Percentiles rank a stretch among this genome's conserved stretches.
These are phyloP conservation scores for Frieseomelitta varia DNA, from an alignment of 1,140 invertebrate genomes.

Conservation along the genomic window DNA sequence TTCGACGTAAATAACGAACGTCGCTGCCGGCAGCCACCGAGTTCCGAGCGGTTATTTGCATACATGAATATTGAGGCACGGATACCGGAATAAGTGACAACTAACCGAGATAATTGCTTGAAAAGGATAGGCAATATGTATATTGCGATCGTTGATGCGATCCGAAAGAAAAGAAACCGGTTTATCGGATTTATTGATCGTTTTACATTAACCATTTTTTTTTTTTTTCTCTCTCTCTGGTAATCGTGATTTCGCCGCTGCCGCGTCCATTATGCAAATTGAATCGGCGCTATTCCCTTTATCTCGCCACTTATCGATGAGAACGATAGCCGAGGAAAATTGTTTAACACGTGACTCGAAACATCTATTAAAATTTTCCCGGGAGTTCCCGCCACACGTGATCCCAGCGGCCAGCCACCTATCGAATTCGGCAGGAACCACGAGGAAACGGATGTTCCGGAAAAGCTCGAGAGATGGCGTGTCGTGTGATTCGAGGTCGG, in stretches of 20 bases:
- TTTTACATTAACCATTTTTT: neutral
- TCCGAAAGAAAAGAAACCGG: constrained; percentile 5
- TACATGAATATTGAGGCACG: constrained; percentile 46
- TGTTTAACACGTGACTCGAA: constrained; percentile 7
- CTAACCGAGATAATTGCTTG: constrained; percentile 38
- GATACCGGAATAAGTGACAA: constrained; percentile 49
- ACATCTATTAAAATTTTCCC: neutral
- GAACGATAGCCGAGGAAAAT: neutral
- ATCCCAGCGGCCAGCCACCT: constrained; percentile 73
- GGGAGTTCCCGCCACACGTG: constrained; percentile 44
- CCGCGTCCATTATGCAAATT: constrained; percentile 35
- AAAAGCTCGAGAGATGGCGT: constrained; percentile 71
- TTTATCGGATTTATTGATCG: constrained; percentile 14
- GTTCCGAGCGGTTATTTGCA: constrained; percentile 49
- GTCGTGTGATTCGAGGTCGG: constrained; percentile 57
- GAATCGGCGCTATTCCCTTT: neutral
- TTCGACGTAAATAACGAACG: constrained; percentile 65
- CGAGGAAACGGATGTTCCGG: constrained; percentile 54
- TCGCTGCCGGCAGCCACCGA: constrained; percentile 53
- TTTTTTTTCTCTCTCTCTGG: too few relatives aligned
- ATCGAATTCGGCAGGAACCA: constrained; percentile 68
- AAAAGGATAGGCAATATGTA: neutral
- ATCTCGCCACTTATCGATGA: neutral
- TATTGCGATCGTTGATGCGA: neutral
- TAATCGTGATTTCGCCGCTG: constrained; percentile 15